Percentiles rank a stretch among this genome's conserved stretches.
These are phyloP conservation scores for Drosophila watanabei DNA, from an alignment of 1,140 invertebrate genomes.

Conservation along the genomic window DNA sequence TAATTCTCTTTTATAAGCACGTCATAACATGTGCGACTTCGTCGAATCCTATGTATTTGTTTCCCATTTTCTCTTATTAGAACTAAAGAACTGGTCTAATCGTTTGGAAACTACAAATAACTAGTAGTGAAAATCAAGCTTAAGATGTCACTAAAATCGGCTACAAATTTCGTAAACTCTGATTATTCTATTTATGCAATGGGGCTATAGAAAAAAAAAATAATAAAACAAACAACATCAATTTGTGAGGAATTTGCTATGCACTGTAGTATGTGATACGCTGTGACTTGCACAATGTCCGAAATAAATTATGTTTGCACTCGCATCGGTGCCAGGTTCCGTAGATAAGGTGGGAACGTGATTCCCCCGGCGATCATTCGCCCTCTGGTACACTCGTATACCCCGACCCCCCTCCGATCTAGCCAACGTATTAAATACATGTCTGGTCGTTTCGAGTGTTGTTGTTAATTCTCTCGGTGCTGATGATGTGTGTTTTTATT, in stretches of 20 bases:
- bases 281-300: constrained; percentile 34
- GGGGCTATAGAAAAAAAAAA: neutral
- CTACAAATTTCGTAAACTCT: neutral
- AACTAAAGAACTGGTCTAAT: neutral
- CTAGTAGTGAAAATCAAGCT: too few relatives aligned
- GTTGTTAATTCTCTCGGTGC: constrained; percentile 68
- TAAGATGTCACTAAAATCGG: neutral
- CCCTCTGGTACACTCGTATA: neutral
- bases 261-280: constrained; percentile 6
- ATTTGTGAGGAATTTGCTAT: constrained; percentile 10
- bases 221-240: neutral
- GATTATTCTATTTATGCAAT: constrained; percentile 5
- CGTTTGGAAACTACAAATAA: neutral
- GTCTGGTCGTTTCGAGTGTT: constrained; percentile 62
- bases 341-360: constrained; percentile 43
- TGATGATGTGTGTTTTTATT: constrained; percentile 66
- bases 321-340: constrained; percentile 34
- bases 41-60: neutral
- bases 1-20: neutral
- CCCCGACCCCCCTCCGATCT: neutral
- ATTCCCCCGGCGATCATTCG: constrained; percentile 37
- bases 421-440: constrained; percentile 26
- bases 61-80: neutral
- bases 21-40: constrained; percentile 9
- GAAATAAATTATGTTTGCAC: constrained; percentile 45